These are phyloP conservation scores for Morpho deidamia DNA, from an alignment of 2,888 invertebrate species.

Conservation along the genomic window DNA sequence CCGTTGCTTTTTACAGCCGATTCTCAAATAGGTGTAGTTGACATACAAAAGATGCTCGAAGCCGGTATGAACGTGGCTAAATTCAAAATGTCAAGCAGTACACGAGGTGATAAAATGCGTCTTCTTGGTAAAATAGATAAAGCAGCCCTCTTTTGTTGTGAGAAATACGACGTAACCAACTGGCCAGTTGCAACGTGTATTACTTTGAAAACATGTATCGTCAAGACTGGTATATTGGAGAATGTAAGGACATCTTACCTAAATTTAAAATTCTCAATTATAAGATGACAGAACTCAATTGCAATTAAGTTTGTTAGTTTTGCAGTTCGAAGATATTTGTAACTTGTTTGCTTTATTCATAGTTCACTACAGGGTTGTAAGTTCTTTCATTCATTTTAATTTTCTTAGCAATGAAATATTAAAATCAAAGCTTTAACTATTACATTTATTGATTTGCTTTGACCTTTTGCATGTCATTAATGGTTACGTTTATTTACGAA, in stretches of 20 bases:
- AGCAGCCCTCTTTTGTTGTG: constrained; percentile 29
- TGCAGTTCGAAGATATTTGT: too few relatives aligned
- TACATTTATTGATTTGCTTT: too few relatives aligned
- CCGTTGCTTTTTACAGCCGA: constrained; percentile 31
- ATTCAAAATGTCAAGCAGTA: constrained; percentile 36
- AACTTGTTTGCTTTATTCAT: too few relatives aligned
- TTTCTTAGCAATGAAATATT: too few relatives aligned
- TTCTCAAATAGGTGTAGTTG: constrained; percentile 38
- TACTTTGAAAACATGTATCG: constrained; percentile 43
- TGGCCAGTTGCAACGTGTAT: constrained; percentile 45
- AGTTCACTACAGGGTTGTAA: too few relatives aligned
- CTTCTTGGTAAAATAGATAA: constrained; percentile 30
- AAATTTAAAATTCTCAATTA: too few relatives aligned
- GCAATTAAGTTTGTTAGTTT: too few relatives aligned
- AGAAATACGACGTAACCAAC: constrained; percentile 35
- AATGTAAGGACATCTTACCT: constrained; percentile 5
- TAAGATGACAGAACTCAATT: too few relatives aligned
- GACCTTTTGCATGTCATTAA: too few relatives aligned
- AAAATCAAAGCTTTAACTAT: too few relatives aligned
- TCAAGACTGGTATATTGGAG: constrained; percentile 37
- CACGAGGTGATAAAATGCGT: constrained; percentile 34
- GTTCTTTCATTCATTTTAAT: too few relatives aligned
- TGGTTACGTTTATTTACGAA: too few relatives aligned
- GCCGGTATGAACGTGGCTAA: constrained; percentile 67
- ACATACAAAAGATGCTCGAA: constrained; percentile 65